Percentiles rank a stretch among this genome's conserved stretches.
These are phyloP conservation scores for Anthopleura xanthogrammica DNA, from an alignment of 92 coral and sea anemone genomes.

Conservation along the genomic window DNA sequence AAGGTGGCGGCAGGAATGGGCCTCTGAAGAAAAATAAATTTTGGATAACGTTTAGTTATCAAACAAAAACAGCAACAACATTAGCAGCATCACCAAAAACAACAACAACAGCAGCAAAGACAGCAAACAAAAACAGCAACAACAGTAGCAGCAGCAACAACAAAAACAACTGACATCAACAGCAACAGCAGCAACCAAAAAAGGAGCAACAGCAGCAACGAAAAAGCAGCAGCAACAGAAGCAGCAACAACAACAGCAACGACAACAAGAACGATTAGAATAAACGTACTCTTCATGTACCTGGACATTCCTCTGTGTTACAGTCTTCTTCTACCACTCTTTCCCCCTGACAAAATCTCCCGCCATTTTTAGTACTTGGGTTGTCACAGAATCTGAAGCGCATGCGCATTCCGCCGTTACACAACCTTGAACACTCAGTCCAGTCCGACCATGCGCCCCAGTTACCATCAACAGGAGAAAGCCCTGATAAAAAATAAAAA, in stretches of 20 bases:
- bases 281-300: not conserved
- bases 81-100: too few species aligned
- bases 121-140: too few species aligned
- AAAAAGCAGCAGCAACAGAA: too few species aligned
- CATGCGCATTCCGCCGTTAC: conserved; percentile 54
- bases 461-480: conserved; percentile 41
- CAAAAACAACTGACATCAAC: too few species aligned
- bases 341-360: conserved; percentile 39
- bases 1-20: conserved; percentile 38
- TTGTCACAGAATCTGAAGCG: conserved; percentile 53
- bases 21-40: conserved; percentile 1
- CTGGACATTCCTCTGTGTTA: conserved; percentile 42
- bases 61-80: too few species aligned
- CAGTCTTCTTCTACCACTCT: conserved; percentile 38
- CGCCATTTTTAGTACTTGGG: conserved; percentile 51
- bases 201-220: too few species aligned
- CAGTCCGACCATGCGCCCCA: conserved; percentile 62
- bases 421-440: conserved; percentile 51
- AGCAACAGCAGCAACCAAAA: too few species aligned
- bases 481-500: conserved; percentile 1
- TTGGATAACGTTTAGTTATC: too few species aligned
- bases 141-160: too few species aligned
- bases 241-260: too few species aligned
- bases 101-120: too few species aligned
- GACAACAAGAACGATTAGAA: too few species aligned